Base-by-base conservation (phyloP, 1,140 invertebrate species). In the Cydia splendana region DNA sequence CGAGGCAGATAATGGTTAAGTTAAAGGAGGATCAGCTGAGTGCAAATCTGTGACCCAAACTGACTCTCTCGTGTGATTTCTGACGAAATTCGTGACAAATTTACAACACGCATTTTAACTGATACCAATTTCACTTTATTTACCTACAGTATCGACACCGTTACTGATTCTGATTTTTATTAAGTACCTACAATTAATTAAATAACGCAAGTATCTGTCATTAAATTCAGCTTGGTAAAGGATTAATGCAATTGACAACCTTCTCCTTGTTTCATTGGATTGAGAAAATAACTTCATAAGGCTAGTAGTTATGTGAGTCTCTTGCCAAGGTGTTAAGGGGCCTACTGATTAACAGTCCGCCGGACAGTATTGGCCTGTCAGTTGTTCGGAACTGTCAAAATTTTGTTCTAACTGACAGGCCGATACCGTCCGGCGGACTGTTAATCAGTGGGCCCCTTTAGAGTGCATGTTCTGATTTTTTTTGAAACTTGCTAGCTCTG, bases 41-140 rank as follows among this genome's bases (percentile, higher is more conserved):
- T 71, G 30, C 67, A 18, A 71, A 38, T 71, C 67, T 75, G 42
- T 80, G 79, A 81, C 80, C 80, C 74, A 62, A 71, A 57, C 51
- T 74, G 62, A 73, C 71, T 7, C 65, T 9, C 78, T 84, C 75
- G 75, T 76, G 79, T 65, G 80, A 79, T 78, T 57, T 79, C 80
- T 84, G 82, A 84, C 42, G 81, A 79, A 82, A 82, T 82, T 38
- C 13, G 34, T 15, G 30, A 67, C 74, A 65, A 53, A 71, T 67
- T 80, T 80, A 38, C 75, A 67, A 53, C 53, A 76, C 57, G 74
- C 30, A 62, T 30, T 30, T 30, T 51, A 65, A 45, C 42, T 65
- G 38, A 34, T 20, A 45, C 53, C 15, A 38, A 57, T 53, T 69
- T 45, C 65, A 24, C 38, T 28, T 75, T 73, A 42, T 69, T 69